These are phyloP conservation scores for Hydractinia echinata DNA, from an alignment of 30 jellyfish, hydroid and myxozoan genomes.

Conservation along the genomic window DNA sequence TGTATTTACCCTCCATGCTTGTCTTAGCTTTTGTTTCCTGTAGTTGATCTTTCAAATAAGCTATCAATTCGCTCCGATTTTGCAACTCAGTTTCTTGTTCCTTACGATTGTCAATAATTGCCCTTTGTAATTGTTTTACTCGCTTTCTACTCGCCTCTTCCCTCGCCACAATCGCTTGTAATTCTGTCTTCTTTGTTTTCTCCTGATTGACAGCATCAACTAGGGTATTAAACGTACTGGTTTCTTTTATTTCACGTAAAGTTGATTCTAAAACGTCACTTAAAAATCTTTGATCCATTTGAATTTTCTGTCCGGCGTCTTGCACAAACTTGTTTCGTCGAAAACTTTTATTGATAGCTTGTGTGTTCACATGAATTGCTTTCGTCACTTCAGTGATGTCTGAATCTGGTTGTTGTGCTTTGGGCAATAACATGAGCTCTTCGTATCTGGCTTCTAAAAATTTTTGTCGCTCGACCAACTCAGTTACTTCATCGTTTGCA, in stretches of 20 bases:
- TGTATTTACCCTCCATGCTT: slow-evolving; percentile 81
- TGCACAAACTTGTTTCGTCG: slow-evolving; percentile 56
- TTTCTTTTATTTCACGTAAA: slow-evolving; percentile 42
- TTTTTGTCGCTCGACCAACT: slow-evolving; percentile 57
- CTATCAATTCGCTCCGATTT: slow-evolving; percentile 83
- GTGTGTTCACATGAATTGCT: slow-evolving; percentile 68
- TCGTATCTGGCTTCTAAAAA: slow-evolving; percentile 63
- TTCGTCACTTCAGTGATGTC: slow-evolving; percentile 43
- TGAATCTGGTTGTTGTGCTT: slow-evolving; percentile 25
- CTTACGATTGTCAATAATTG: slow-evolving; percentile 57
- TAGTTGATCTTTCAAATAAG: slow-evolving; percentile 83
- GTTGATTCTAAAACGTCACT: slow-evolving; percentile 59
- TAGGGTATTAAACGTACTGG: slow-evolving; percentile 51
- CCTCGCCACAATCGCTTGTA: slow-evolving; percentile 69
- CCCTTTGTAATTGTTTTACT: slow-evolving; percentile 71
- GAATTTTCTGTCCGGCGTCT: slow-evolving; percentile 71
- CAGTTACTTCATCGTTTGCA: slow-evolving; percentile 45
- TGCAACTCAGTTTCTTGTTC: slow-evolving; percentile 85
- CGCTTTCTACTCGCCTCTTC: slow-evolving; percentile 84
- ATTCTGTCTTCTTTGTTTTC: slow-evolving; percentile 62
- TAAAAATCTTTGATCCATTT: slow-evolving; percentile 63
- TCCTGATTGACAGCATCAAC: slow-evolving; percentile 68
- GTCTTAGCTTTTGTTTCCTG: slow-evolving; percentile 95
- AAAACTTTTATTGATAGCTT: slow-evolving; percentile 61
- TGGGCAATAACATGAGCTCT: slow-evolving; percentile 22